Evolutionary conservation across 2,113 vertebrate species (phyloP), one percentile per base, ranked within the genome.

Genomic region (Brevimyrus niger): DNA sequence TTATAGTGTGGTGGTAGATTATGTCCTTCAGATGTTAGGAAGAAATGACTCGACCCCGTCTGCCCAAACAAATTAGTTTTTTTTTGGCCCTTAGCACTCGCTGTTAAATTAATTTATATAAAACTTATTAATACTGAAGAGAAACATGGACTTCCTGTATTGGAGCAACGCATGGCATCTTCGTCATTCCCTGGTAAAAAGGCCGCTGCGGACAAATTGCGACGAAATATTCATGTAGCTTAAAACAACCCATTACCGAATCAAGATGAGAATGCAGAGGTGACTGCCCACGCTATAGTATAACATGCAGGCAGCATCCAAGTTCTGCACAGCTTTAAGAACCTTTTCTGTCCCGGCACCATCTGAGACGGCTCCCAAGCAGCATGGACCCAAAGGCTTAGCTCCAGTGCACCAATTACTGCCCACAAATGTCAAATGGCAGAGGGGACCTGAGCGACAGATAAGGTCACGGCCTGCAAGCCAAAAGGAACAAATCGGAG

Each of bases 361-460:
- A 5, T 13, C 23, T 11, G 10, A 86, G 3, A 76, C 35, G 13
- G 21, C 7, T 44, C 85, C 46, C 83, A 21, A 13, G 23, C 89
- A 48, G 44, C 87, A 82, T 90, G 87, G 89, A 88, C 23, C 89
- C 87, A 90, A 61, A 83, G 82, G 76, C 31, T 89, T 88, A 89
- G 48, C 87, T 86, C 85, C 87, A 88, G 65, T n/a, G 65, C 86
- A 83, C 86, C 92, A 92, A 91, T 93, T 92, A 91, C 86, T 86
- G 87, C 90, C 83, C 91, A 88, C 88, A 93, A 93, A 93, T 92
- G 92, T 92, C 92, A 93, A 88, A 86, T 69, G 65, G 88, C 85
- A 89, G 87, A 86, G 82, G 88, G 86, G 51, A 87, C 55, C 87
- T 87, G 58, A 88, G 90, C 89, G 88, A 86, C 46, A 88, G 51